These are phyloP conservation scores for Aix galericulata DNA, from an alignment of 2,113 vertebrate species.

Conservation along the genomic window DNA sequence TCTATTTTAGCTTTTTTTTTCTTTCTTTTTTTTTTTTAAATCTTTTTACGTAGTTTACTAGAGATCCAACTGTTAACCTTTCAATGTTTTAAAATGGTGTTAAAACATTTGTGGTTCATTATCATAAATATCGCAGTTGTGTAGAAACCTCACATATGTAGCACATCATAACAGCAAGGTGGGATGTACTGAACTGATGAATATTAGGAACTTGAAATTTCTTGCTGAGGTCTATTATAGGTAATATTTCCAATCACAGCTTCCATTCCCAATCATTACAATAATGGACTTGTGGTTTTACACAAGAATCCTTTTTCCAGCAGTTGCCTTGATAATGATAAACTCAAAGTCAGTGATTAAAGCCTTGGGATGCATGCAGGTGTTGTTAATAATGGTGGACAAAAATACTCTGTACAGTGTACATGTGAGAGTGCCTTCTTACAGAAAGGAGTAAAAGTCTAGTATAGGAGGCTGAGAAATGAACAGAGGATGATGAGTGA, in stretches of 20 bases:
- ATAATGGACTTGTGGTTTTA: not conserved
- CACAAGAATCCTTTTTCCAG: not conserved
- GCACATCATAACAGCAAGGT: not conserved
- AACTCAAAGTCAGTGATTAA: slow-evolving; percentile 25
- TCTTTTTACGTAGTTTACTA: slow-evolving; percentile 13
- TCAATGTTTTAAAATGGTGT: slow-evolving; percentile 39
- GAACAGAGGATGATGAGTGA: slow-evolving; percentile 18
- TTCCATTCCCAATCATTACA: not conserved
- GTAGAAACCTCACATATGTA: slow-evolving; percentile 18
- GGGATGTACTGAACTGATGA: not conserved
- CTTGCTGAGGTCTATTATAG: not conserved
- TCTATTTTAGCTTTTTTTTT: slow-evolving; percentile 3
- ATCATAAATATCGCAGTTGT: slow-evolving; percentile 65
- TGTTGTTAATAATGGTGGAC: not conserved
- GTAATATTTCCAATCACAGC: not conserved
- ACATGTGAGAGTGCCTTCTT: not conserved
- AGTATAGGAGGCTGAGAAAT: slow-evolving; percentile 40
- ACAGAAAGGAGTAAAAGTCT: not conserved
- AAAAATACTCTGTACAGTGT: not conserved
- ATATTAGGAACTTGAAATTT: not conserved
- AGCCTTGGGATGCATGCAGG: not conserved
- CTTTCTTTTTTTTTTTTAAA: not conserved
- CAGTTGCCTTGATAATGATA: not conserved
- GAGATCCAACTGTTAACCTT: slow-evolving; percentile 43
- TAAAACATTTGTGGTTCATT: slow-evolving; percentile 66